Conservation (phyloP, 2,888 invertebrate genomes). For the Diplolepis rosae region DNA sequence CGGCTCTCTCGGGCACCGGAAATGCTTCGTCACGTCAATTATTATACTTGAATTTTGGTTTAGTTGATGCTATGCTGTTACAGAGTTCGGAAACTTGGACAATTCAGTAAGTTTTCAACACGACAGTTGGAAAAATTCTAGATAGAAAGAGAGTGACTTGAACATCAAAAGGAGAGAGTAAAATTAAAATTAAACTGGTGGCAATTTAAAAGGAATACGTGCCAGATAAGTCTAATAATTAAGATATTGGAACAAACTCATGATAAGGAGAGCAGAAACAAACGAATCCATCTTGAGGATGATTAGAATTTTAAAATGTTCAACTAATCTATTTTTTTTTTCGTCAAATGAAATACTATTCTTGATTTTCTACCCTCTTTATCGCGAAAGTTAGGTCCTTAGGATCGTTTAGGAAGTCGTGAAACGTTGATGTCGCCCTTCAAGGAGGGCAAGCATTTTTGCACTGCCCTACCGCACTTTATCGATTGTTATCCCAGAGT, state of each 20-base stretch:
- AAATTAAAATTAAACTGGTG: too few species aligned
- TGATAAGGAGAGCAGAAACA: too few species aligned
- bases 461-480: slow-evolving; percentile 56
- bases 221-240: too few species aligned
- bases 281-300: too few species aligned
- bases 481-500: slow-evolving; percentile 51
- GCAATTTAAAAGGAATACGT: too few species aligned
- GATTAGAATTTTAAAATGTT: too few species aligned
- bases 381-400: slow-evolving; percentile 40
- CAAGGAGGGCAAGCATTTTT: slow-evolving; percentile 11
- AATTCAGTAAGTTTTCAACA: background rate
- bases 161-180: too few species aligned
- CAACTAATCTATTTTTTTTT: too few species aligned
- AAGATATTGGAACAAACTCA: too few species aligned
- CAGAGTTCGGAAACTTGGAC: background rate
- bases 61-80: slow-evolving; percentile 14
- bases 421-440: slow-evolving; percentile 39
- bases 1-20: slow-evolving; percentile 50
- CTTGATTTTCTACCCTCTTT: background rate
- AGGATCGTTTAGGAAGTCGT: slow-evolving; percentile 45
- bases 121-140: too few species aligned
- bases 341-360: background rate
- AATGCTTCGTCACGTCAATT: slow-evolving; percentile 56
- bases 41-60: slow-evolving; percentile 44
- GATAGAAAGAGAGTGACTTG: too few species aligned